phyloP scores from a whole-genome alignment of 1,140 invertebrate species.

The Tribolium castaneum region DNA sequence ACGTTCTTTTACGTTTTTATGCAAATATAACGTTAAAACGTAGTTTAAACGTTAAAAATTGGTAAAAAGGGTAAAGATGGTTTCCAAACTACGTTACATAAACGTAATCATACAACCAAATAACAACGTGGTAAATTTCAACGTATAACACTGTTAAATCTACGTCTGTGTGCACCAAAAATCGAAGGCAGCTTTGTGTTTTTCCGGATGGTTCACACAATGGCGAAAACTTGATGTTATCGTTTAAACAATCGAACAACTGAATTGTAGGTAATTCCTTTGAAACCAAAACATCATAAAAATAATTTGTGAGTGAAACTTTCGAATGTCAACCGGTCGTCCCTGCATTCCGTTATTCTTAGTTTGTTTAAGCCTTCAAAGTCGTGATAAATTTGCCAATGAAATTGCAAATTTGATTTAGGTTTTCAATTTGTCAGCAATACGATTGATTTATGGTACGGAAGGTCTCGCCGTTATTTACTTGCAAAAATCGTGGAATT shows the following conservation, averaged over 20 bases:
- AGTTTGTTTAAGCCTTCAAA: conserved; percentile 14
- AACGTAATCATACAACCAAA: too few relatives aligned
- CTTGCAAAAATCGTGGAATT: conserved; percentile 24
- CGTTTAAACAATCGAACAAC: background rate
- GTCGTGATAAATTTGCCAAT: conserved; percentile 1
- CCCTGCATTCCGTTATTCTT: background rate
- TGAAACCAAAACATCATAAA: background rate
- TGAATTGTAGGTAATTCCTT: background rate
- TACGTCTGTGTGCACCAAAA: too few relatives aligned
- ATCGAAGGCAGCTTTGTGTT: background rate
- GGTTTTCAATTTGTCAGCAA: conserved; percentile 25
- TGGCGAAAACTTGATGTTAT: background rate
- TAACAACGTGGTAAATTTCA: too few relatives aligned
- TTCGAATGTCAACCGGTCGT: background rate
- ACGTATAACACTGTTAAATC: too few relatives aligned
- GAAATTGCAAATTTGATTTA: conserved; percentile 35
- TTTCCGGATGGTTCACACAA: conserved; percentile 3
- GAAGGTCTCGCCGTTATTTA: conserved; percentile 20
- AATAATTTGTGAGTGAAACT: background rate
- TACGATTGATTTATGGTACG: conserved; percentile 10
- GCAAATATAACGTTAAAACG: too few relatives aligned
- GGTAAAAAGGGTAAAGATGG: too few relatives aligned
- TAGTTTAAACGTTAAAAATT: too few relatives aligned
- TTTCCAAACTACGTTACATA: too few relatives aligned
- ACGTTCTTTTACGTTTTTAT: too few relatives aligned